Percentiles rank a stretch among this genome's conserved stretches.
Conservation (phyloP, 2,888 invertebrate species). For the Mallateleia sp. region DNA sequence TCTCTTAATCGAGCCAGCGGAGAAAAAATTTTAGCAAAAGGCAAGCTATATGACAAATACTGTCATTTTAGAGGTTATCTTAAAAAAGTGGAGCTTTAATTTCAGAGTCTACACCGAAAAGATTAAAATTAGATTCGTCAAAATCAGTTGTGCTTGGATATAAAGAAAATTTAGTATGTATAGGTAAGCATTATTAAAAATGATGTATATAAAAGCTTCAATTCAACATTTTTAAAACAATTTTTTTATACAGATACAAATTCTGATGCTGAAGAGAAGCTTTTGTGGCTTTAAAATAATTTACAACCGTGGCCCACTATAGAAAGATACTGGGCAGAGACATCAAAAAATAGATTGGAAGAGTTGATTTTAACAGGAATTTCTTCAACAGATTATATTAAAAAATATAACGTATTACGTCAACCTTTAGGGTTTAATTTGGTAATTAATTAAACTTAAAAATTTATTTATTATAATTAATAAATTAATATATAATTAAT, state of each 20-base stretch:
- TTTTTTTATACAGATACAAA: neutral
- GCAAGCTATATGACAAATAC: constrained; percentile 28
- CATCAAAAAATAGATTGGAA: constrained; percentile 51
- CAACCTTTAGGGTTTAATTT: constrained; percentile 50
- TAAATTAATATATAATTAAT: too few species aligned
- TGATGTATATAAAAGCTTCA: neutral
- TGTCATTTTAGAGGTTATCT: constrained; percentile 7
- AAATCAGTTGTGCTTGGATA: constrained; percentile 2
- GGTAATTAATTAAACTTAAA: constrained; percentile 12
- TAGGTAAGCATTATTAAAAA: neutral
- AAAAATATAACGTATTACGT: constrained; percentile 47
- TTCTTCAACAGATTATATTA: constrained; percentile 51
- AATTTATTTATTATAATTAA: neutral
- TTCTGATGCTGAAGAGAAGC: constrained; percentile 34
- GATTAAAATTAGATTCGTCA: neutral
- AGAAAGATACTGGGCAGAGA: constrained; percentile 68
- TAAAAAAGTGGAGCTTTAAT: constrained; percentile 1
- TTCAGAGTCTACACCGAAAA: neutral
- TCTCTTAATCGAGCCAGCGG: neutral
- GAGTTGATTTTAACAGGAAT: constrained; percentile 36
- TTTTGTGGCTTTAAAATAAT: constrained; percentile 61
- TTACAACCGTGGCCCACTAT: constrained; percentile 69
- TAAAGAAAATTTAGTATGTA: constrained; percentile 1
- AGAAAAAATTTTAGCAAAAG: constrained; percentile 14
- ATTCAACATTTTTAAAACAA: neutral